Conservation (phyloP, 2,797 vertebrate species). For the Falco naumanni region DNA sequence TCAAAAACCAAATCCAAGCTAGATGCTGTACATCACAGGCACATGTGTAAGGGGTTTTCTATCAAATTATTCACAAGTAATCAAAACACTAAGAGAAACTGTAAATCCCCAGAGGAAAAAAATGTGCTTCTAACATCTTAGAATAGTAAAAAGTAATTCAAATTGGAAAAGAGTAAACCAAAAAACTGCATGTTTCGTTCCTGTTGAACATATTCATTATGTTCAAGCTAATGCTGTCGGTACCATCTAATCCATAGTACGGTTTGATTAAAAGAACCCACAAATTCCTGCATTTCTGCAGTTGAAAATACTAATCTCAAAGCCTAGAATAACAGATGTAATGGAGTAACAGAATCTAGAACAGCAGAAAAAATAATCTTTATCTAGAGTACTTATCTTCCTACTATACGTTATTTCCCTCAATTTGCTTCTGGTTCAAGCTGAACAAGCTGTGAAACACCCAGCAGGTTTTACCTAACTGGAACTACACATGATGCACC, state of each 20-base stretch:
- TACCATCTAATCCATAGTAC: not conserved
- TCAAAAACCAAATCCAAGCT: conserved; percentile 48
- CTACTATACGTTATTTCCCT: not conserved
- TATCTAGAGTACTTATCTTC: not conserved
- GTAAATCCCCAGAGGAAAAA: conserved; percentile 47
- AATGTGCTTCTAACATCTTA: conserved; percentile 24
- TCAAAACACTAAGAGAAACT: conserved; percentile 50
- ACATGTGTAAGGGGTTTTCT: conserved; percentile 14
- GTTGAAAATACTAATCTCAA: not conserved
- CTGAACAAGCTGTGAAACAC: not conserved
- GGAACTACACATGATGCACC: not conserved
- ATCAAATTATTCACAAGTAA: conserved; percentile 51
- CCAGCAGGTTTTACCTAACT: not conserved
- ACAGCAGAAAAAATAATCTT: not conserved
- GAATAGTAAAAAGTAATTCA: conserved; percentile 29
- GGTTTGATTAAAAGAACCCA: not conserved
- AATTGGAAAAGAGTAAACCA: conserved; percentile 5
- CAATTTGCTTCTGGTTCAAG: not conserved
- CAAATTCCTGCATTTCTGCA: not conserved
- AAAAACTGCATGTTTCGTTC: not conserved
- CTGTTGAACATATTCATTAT: not conserved
- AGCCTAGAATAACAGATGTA: not conserved
- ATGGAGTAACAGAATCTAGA: not conserved
- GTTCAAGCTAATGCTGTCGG: not conserved
- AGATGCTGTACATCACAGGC: conserved; percentile 7